phyloP scores from a whole-genome alignment of 2,113 vertebrate species.

The Anguilla rostrata region DNA sequence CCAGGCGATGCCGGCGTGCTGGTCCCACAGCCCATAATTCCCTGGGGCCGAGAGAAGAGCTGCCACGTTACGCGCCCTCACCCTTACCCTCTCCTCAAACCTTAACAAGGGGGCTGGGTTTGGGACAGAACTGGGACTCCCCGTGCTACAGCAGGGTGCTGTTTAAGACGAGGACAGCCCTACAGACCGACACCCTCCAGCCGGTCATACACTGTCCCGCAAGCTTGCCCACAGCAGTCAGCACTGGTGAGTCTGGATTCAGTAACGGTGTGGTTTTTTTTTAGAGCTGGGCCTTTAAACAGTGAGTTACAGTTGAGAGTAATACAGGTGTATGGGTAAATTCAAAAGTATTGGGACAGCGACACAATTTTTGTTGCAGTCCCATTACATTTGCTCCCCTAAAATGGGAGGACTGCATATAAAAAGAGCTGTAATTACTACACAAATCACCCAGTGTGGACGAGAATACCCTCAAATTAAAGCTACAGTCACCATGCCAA shows the following conservation, averaged over 20 bases:
- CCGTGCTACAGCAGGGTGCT: too few species aligned
- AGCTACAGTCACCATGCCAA: too few species aligned
- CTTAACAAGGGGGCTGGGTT: not conserved
- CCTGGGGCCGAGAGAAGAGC: constrained; percentile 59
- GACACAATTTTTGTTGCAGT: too few species aligned
- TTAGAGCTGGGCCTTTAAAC: not conserved
- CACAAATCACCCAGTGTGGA: too few species aligned
- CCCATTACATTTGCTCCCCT: too few species aligned
- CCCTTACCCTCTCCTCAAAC: not conserved
- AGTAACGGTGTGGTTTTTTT: not conserved
- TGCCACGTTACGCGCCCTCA: too few species aligned
- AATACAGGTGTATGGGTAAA: not conserved
- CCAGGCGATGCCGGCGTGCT: constrained; percentile 92
- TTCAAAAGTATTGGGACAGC: too few species aligned
- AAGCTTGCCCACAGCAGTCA: not conserved
- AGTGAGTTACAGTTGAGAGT: not conserved
- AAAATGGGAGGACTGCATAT: too few species aligned
- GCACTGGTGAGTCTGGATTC: not conserved
- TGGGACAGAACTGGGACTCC: not conserved
- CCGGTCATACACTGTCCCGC: not conserved
- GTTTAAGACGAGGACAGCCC: too few species aligned
- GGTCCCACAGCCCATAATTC: constrained; percentile 91
- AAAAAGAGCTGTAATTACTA: too few species aligned
- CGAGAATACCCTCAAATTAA: too few species aligned
- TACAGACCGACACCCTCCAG: too few species aligned